These are phyloP conservation scores for Danaus plexippus DNA, from an alignment of 1,140 invertebrate species.

Conservation along the genomic window DNA sequence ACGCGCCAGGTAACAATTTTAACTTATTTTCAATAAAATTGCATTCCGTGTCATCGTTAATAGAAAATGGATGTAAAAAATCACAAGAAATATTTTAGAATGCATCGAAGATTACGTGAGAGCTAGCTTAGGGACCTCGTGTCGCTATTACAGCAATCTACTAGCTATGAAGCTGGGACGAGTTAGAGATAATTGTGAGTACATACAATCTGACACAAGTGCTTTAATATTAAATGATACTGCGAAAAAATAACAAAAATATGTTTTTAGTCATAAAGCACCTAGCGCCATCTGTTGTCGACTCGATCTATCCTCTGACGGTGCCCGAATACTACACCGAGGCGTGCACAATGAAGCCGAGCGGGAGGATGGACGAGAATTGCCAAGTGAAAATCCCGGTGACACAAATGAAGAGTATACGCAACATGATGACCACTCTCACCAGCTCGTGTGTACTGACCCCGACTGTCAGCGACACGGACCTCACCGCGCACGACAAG, in stretches of 20 bases:
- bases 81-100: not conserved
- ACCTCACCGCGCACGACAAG: conserved; percentile 38
- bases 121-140: conserved; percentile 25
- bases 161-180: conserved; percentile 30
- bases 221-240: too few species aligned
- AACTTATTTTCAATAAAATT: too few species aligned
- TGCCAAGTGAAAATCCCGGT: conserved; percentile 31
- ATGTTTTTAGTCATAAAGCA: conserved; percentile 31
- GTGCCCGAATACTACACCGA: conserved; percentile 27
- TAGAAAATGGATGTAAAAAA: too few species aligned
- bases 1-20: too few species aligned
- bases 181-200: conserved; percentile 39
- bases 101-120: conserved; percentile 18
- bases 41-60: too few species aligned
- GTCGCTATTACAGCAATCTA: conserved; percentile 36
- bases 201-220: not conserved
- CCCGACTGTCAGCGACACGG: conserved; percentile 29
- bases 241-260: not conserved
- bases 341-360: conserved; percentile 54
- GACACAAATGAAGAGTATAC: conserved; percentile 2
- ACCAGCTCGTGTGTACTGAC: conserved; percentile 22
- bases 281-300: conserved; percentile 27
- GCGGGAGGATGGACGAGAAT: conserved; percentile 28
- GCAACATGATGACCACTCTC: too few species aligned
- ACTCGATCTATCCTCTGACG: conserved; percentile 9